phyloP scores from a whole-genome alignment of 2,113 vertebrate genomes.

The Aptenodytes forsteri region DNA sequence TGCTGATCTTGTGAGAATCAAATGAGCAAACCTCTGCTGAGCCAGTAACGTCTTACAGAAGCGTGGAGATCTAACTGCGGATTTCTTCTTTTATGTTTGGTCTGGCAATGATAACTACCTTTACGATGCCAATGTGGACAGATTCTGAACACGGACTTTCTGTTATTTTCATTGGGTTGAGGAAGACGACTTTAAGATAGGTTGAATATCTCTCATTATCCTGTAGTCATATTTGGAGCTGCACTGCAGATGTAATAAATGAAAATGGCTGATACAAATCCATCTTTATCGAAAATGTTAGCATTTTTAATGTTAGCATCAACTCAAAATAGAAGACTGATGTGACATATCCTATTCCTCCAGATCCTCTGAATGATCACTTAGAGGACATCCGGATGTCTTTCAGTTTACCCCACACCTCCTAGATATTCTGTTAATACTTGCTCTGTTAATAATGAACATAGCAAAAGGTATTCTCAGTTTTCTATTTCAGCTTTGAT shows the following conservation, averaged over 20 bases:
- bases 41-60: neutral
- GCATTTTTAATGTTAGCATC: neutral
- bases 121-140: neutral
- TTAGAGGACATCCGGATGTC: neutral
- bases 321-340: neutral
- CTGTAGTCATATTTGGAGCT: neutral
- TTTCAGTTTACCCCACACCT: neutral
- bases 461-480: neutral
- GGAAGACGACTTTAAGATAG: neutral
- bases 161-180: neutral
- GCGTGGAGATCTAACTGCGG: neutral
- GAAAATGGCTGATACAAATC: neutral
- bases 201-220: neutral
- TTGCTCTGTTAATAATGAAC: neutral
- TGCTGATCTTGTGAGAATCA: neutral
- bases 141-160: neutral
- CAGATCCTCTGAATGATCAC: neutral
- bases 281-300: neutral
- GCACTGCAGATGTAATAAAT: neutral
- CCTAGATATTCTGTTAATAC: neutral
- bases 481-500: neutral
- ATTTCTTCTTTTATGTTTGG: neutral
- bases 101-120: neutral
- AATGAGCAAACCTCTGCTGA: neutral
- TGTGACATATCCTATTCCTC: neutral